These are phyloP conservation scores for Macropus fuliginosus DNA, from an alignment of 2,797 vertebrate genomes.

Conservation along the genomic window DNA sequence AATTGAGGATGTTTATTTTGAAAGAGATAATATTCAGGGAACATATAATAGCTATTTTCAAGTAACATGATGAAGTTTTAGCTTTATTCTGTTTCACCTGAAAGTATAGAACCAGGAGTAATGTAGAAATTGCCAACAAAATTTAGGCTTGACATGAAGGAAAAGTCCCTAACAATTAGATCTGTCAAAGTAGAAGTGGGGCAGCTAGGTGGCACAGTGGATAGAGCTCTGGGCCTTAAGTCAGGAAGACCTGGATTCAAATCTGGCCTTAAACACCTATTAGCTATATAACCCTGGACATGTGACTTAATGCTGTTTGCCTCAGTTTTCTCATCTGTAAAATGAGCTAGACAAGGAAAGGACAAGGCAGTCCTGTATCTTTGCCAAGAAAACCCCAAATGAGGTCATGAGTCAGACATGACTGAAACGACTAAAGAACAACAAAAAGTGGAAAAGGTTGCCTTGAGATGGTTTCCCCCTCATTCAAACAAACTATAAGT, in stretches of 20 bases:
- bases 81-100: background rate
- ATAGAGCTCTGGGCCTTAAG: background rate
- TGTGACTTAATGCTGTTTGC: background rate
- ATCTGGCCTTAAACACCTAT: background rate
- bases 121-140: background rate
- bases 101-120: background rate
- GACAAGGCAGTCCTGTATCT: too few species aligned
- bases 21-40: background rate
- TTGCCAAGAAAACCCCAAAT: background rate
- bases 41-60: background rate
- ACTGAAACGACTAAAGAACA: background rate
- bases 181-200: background rate
- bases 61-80: background rate
- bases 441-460: background rate
- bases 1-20: background rate
- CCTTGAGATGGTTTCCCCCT: background rate
- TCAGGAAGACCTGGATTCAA: background rate
- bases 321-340: background rate
- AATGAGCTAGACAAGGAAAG: background rate
- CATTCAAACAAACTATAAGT: background rate
- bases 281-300: background rate
- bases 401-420: background rate
- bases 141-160: background rate
- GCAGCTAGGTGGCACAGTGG: background rate
- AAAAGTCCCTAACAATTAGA: background rate